A percentile compares a stretch with the other conserved stretches of the same genome.
Conservation (phyloP, 1,140 invertebrate species). For the Drosophila rhopaloa region DNA sequence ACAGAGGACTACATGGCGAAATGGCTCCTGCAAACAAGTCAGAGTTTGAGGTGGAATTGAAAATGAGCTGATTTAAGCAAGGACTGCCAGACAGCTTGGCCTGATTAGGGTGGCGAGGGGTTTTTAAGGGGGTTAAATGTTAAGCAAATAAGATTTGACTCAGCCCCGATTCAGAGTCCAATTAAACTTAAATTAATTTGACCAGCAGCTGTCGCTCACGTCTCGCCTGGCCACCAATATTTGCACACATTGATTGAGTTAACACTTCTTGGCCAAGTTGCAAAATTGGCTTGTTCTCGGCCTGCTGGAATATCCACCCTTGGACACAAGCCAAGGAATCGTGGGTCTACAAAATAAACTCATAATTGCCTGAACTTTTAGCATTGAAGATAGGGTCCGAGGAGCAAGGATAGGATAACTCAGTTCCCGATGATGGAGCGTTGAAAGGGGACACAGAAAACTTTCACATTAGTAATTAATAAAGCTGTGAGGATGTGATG, state of each 20-base stretch:
- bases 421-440: conserved; percentile 19
- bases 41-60: conserved; percentile 31
- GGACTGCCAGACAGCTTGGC: conserved; percentile 25
- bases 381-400: neutral
- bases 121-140: conserved; percentile 26
- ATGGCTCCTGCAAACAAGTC: neutral
- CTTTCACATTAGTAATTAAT: conserved; percentile 81
- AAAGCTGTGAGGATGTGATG: conserved; percentile 33
- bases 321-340: conserved; percentile 47
- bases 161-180: conserved; percentile 26
- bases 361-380: conserved; percentile 53
- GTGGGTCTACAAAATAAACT: conserved; percentile 43
- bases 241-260: conserved; percentile 72
- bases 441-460: conserved; percentile 56
- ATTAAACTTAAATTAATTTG: conserved; percentile 80
- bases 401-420: conserved; percentile 8
- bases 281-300: conserved; percentile 48
- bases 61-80: conserved; percentile 36
- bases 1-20: neutral
- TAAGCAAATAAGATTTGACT: conserved; percentile 49
- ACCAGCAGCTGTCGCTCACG: conserved; percentile 19
- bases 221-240: conserved; percentile 28
- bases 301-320: conserved; percentile 17
- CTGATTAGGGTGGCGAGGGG: conserved; percentile 31
- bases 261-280: conserved; percentile 74